phyloP scores from a whole-genome alignment of 2,888 invertebrate species.

The Saturnia pavonia region DNA sequence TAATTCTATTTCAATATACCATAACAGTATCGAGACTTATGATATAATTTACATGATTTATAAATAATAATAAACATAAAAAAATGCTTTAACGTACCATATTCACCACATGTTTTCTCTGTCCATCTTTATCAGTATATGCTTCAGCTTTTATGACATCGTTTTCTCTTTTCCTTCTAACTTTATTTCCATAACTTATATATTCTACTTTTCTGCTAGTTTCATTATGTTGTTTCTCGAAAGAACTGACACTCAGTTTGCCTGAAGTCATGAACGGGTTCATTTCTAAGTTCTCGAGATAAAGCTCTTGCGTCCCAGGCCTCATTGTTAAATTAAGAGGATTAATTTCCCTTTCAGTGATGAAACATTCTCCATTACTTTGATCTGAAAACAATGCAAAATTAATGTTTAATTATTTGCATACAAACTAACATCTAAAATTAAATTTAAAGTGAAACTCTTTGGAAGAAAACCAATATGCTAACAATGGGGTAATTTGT shows the following conservation, averaged over 20 bases:
- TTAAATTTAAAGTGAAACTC: too few species aligned
- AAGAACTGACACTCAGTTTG: conserved; percentile 64
- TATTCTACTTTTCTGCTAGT: conserved; percentile 54
- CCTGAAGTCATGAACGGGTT: conserved; percentile 63
- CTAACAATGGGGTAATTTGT: too few species aligned
- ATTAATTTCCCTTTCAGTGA: conserved; percentile 83
- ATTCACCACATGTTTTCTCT: conserved; percentile 86
- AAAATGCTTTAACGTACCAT: conserved; percentile 73
- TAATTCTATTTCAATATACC: too few species aligned
- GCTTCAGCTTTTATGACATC: conserved; percentile 88
- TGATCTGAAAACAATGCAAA: conserved; percentile 62
- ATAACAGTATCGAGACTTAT: background rate
- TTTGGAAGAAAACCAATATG: too few species aligned
- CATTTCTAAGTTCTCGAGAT: conserved; percentile 76
- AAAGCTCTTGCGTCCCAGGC: conserved; percentile 68
- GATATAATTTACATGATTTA: background rate
- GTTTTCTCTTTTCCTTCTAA: conserved; percentile 84
- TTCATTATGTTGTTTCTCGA: conserved; percentile 59
- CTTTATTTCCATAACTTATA: conserved; percentile 62
- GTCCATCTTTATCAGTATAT: conserved; percentile 85
- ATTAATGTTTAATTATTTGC: background rate
- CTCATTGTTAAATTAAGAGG: conserved; percentile 82
- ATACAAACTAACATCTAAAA: background rate
- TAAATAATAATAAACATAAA: too few species aligned
- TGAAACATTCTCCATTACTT: conserved; percentile 85